A percentile compares a stretch with the other conserved stretches of the same genome.
Conservation (phyloP, 2,797 vertebrate species). For the Vultur gryphus region DNA sequence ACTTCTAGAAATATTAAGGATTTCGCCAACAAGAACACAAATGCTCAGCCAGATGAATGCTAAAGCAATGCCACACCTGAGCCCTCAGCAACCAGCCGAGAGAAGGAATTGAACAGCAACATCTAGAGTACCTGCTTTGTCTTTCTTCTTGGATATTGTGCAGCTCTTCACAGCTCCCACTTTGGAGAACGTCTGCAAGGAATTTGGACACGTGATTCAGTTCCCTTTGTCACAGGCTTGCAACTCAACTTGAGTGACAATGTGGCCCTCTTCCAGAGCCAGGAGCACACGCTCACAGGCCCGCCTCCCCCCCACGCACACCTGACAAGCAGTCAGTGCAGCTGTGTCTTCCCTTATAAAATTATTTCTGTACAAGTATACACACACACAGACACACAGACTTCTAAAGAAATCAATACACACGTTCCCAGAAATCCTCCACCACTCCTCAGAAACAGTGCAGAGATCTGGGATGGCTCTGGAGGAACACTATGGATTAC, state of each 20-base stretch:
- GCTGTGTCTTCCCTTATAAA: neutral
- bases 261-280: neutral
- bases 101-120: slow-evolving; percentile 41
- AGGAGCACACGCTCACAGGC: neutral
- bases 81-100: neutral
- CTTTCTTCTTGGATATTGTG: slow-evolving; percentile 91
- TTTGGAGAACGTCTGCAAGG: slow-evolving; percentile 86
- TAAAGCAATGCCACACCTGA: slow-evolving; percentile 8
- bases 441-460: fast-evolving
- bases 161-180: slow-evolving; percentile 86
- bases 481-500: neutral
- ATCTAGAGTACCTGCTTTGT: slow-evolving; percentile 83
- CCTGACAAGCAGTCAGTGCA: neutral
- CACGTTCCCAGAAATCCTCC: fast-evolving
- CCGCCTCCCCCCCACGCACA: neutral
- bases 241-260: neutral
- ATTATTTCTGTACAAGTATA: neutral
- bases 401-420: neutral
- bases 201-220: slow-evolving; percentile 1
- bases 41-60: neutral
- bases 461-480: neutral
- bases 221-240: slow-evolving; percentile 15
- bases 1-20: neutral
- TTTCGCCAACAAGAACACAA: neutral
- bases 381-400: no score